These are phyloP conservation scores for Heterohyrax brucei DNA, from an alignment of 2,797 vertebrate genomes.

Conservation along the genomic window DNA sequence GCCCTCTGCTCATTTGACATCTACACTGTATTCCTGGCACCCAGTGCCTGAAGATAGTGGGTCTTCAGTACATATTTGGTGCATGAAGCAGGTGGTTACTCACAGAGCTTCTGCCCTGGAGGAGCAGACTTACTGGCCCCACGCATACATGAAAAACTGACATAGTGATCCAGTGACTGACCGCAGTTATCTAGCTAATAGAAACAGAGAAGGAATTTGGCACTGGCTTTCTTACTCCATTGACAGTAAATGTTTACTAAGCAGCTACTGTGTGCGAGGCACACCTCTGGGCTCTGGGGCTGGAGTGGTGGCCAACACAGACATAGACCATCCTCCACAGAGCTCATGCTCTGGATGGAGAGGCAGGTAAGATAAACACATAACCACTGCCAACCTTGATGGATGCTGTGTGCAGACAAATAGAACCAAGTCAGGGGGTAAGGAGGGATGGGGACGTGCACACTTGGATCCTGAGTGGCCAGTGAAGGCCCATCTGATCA, in stretches of 20 bases:
- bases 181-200: fast-evolving
- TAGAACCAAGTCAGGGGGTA: too few species aligned
- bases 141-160: not conserved
- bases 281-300: not conserved
- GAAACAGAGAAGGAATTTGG: not conserved
- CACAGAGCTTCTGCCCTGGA: fast-evolving
- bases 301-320: not conserved
- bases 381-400: not conserved
- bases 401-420: not conserved
- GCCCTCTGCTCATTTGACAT: fast-evolving
- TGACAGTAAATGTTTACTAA: not conserved
- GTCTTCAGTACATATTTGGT: fast-evolving
- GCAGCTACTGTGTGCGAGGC: not conserved
- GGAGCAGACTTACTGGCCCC: not conserved
- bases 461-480: fast-evolving
- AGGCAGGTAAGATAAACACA: not conserved
- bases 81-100: not conserved
- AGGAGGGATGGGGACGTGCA: fast-evolving
- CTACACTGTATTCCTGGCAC: not conserved
- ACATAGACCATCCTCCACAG: not conserved
- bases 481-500: not conserved
- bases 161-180: fast-evolving
- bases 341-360: fast-evolving
- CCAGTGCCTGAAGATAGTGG: not conserved
- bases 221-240: not conserved